phyloP scores from a whole-genome alignment of 2,797 vertebrate genomes.

The Pangasius djambal region DNA sequence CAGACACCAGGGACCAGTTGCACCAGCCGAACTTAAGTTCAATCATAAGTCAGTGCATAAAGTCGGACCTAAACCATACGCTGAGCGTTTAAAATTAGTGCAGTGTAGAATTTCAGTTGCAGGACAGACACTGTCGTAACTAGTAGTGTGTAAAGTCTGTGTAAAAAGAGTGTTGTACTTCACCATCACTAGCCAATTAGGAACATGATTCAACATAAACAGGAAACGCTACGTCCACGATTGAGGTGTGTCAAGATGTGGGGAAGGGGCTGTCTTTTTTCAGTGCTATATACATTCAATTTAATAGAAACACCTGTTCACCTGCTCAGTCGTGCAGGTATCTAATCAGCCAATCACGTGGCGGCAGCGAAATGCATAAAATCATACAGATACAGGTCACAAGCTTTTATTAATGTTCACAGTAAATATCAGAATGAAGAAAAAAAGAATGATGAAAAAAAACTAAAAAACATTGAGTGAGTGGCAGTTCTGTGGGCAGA shows the following conservation, averaged over 20 bases:
- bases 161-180: neutral
- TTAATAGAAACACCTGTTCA: neutral
- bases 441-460: neutral
- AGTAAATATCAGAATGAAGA: neutral
- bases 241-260: neutral
- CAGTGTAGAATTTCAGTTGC: neutral
- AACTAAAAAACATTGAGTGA: neutral
- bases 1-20: conserved; percentile 24
- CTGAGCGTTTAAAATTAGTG: neutral
- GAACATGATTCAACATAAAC: too few species aligned
- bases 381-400: neutral
- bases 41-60: neutral
- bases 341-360: neutral
- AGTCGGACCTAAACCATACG: neutral
- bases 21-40: conserved; percentile 1
- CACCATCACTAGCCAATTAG: neutral
- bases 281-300: neutral
- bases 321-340: neutral
- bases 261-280: neutral
- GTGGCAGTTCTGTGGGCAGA: neutral
- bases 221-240: neutral
- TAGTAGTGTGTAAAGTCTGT: neutral
- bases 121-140: neutral
- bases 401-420: neutral
- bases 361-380: neutral